Percentiles rank a stretch among this genome's conserved stretches.
Evolutionary conservation across 2,113 vertebrate species (phyloP).

Genomic region (Anser cygnoides): DNA sequence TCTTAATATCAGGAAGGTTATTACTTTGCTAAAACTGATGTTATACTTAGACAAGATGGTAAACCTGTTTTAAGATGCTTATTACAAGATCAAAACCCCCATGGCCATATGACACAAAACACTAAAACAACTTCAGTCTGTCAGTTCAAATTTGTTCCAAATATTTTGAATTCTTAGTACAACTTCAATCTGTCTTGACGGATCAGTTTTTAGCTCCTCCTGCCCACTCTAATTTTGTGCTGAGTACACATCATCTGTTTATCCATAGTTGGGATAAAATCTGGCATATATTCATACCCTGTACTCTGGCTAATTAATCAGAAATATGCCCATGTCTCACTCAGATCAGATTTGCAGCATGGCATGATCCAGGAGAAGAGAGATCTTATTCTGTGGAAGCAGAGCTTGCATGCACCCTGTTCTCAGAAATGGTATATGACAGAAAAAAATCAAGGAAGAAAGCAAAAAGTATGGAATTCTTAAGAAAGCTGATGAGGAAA

Average conservation of each 20-base stretch:
- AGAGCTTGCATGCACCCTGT: fast-evolving
- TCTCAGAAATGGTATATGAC: conserved; percentile 16
- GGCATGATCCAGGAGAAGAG: not conserved
- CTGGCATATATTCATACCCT: conserved; percentile 49
- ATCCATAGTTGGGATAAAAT: conserved; percentile 37
- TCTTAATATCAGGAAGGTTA: not conserved
- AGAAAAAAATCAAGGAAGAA: not conserved
- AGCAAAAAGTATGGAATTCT: not conserved
- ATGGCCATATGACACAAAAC: conserved; percentile 60
- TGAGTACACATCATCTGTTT: conserved; percentile 64
- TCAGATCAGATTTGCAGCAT: conserved; percentile 1
- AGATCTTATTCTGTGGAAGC: not conserved
- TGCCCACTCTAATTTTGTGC: conserved; percentile 67
- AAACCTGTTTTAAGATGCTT: conserved; percentile 50
- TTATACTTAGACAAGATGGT: not conserved
- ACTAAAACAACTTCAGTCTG: conserved; percentile 71
- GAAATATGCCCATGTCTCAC: not conserved
- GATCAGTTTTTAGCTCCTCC: conserved; percentile 69
- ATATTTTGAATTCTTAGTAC: conserved; percentile 69
- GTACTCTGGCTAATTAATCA: conserved; percentile 38
- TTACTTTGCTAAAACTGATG: not conserved
- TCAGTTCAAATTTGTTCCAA: conserved; percentile 68
- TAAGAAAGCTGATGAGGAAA: not conserved
- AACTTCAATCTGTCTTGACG: conserved; percentile 74
- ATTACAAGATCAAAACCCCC: conserved; percentile 59